Percentiles rank a stretch among this genome's conserved stretches.
Conservation (phyloP, 2,797 vertebrate genomes). For the Ctenosaura bakeri region DNA sequence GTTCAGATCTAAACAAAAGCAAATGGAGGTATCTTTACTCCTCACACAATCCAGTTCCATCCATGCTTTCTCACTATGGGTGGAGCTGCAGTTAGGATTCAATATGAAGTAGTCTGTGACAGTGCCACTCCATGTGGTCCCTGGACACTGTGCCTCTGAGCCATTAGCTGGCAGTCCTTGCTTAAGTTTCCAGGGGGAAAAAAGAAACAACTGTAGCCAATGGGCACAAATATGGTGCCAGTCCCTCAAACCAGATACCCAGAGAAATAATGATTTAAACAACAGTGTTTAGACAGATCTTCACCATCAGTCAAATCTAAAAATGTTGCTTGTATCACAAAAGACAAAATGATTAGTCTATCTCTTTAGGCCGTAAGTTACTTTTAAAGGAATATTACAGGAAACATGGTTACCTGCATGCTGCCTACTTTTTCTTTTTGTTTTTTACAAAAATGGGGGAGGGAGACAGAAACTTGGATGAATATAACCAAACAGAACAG, state of each 20-base stretch:
- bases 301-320: background rate
- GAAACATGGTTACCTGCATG: background rate
- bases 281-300: background rate
- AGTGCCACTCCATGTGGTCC: background rate
- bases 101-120: background rate
- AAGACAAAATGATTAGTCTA: background rate
- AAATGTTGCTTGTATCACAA: background rate
- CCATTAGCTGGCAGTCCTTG: too few species aligned
- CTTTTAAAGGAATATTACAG: background rate
- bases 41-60: background rate
- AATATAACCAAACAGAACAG: conserved; percentile 72
- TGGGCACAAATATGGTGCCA: too few species aligned
- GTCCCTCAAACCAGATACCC: too few species aligned
- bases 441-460: background rate
- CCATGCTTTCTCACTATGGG: background rate
- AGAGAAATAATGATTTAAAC: too few species aligned
- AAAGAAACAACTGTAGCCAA: too few species aligned
- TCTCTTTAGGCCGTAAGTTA: background rate
- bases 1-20: background rate
- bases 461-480: background rate
- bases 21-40: background rate
- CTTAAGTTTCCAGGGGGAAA: too few species aligned
- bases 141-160: too few species aligned
- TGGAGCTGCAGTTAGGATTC: background rate
- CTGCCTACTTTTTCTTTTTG: too few species aligned